phyloP scores from a whole-genome alignment of 2,888 invertebrate genomes.

The Rhagonycha fulva region DNA sequence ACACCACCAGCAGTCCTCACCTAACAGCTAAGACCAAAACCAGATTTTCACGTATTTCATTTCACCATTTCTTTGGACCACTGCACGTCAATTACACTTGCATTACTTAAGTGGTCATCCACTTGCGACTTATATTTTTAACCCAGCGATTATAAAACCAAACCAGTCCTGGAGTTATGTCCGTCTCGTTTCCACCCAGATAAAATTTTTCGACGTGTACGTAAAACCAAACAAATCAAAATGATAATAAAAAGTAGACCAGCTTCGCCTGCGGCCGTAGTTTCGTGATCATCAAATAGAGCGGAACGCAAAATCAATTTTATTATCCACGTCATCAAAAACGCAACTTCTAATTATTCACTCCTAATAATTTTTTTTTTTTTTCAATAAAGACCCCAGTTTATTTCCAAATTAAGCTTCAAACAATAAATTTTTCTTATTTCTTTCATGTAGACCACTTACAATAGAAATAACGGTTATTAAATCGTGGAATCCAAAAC shows the following conservation, averaged over 20 bases:
- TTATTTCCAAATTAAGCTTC: background rate
- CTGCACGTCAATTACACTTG: constrained; percentile 46
- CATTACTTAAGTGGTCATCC: constrained; percentile 49
- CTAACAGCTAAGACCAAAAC: constrained; percentile 6
- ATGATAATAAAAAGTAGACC: constrained; percentile 33
- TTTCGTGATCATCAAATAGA: constrained; percentile 30
- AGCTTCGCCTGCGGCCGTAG: constrained; percentile 32
- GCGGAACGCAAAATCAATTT: constrained; percentile 21
- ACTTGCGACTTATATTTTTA: constrained; percentile 43
- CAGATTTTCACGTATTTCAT: constrained; percentile 1
- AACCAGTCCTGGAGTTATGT: constrained; percentile 13
- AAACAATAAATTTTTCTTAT: background rate
- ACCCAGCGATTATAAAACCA: constrained; percentile 36
- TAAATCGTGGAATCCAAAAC: background rate
- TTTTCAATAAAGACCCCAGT: background rate
- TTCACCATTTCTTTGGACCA: constrained; percentile 32
- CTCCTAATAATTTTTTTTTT: background rate
- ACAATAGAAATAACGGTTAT: constrained; percentile 12
- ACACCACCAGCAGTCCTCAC: constrained; percentile 31
- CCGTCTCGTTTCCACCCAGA: background rate
- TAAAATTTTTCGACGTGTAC: constrained; percentile 10
- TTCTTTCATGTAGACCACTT: background rate
- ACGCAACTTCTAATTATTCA: background rate
- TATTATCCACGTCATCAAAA: background rate
- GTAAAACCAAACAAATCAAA: constrained; percentile 6